Percentiles rank a stretch among this genome's conserved stretches.
phyloP scores from a whole-genome alignment of 2,888 invertebrate species.

The Amphimallon solstitiale region DNA sequence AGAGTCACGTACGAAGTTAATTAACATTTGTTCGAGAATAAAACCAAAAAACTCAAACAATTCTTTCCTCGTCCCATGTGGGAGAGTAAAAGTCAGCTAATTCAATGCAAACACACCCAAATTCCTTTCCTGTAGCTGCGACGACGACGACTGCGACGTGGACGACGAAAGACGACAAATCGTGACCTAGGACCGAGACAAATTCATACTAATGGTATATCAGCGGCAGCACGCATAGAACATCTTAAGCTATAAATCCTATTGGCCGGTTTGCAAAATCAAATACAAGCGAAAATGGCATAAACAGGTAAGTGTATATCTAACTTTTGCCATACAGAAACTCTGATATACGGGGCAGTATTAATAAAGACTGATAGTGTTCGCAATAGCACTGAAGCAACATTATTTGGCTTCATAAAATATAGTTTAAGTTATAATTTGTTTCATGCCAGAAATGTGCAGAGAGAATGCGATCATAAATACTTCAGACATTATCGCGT shows the following conservation, averaged over 20 bases:
- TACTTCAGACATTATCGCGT: no score
- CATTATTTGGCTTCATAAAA: no score
- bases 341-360: not conserved
- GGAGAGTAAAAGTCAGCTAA: constrained; percentile 33
- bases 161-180: constrained; percentile 33
- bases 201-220: constrained; percentile 33
- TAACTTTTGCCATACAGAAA: constrained; percentile 21
- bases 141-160: constrained; percentile 27
- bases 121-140: constrained; percentile 27
- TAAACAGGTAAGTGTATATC: constrained; percentile 11
- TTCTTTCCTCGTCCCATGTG: constrained; percentile 24
- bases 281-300: constrained; percentile 13
- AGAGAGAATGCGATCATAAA: no score
- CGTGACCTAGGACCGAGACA: constrained; percentile 31
- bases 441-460: no score
- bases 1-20: constrained; percentile 31
- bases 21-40: constrained; percentile 32
- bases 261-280: constrained; percentile 25
- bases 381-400: no score
- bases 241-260: constrained; percentile 28
- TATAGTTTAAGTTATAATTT: no score
- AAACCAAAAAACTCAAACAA: constrained; percentile 29
- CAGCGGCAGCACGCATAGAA: constrained; percentile 30
- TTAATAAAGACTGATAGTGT: no score
- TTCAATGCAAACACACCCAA: constrained; percentile 34